These are phyloP conservation scores for Carabus problematicus DNA, from an alignment of 2,888 invertebrate species.

Conservation along the genomic window DNA sequence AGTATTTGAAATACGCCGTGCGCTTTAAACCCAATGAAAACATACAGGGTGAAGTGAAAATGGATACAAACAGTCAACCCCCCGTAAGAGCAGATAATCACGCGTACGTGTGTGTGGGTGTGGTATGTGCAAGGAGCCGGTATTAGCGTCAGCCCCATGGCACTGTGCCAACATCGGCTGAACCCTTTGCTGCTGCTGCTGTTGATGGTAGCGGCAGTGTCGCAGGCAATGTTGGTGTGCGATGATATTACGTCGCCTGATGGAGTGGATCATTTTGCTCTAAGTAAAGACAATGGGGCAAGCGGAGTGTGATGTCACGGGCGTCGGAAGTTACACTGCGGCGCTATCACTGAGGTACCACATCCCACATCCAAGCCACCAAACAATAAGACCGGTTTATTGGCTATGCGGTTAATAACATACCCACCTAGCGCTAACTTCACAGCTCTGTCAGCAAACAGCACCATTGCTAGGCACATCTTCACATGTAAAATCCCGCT, in stretches of 20 bases:
- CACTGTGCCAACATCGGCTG: slow-evolving; percentile 18
- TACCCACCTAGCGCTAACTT: not conserved
- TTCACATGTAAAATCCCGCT: not conserved
- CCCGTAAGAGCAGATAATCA: too few relatives aligned
- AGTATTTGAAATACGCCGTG: too few relatives aligned
- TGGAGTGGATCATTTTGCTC: slow-evolving; percentile 25
- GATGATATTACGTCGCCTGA: slow-evolving; percentile 1
- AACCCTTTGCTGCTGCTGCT: not conserved
- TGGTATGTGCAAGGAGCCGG: slow-evolving; percentile 7
- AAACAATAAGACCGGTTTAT: slow-evolving; percentile 22
- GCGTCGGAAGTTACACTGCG: slow-evolving; percentile 13
- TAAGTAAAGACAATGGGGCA: slow-evolving; percentile 35
- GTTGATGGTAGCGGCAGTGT: too few relatives aligned
- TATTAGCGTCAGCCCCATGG: slow-evolving; percentile 23
- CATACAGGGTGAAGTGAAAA: too few relatives aligned
- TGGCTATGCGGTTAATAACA: slow-evolving; percentile 28
- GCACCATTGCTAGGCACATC: not conserved
- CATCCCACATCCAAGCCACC: slow-evolving; percentile 8
- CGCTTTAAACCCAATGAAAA: too few relatives aligned
- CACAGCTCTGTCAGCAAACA: too few relatives aligned
- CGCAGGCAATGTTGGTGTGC: too few relatives aligned
- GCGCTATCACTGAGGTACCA: not conserved
- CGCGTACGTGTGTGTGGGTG: too few relatives aligned
- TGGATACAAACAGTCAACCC: too few relatives aligned
- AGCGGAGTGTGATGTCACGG: slow-evolving; percentile 28